phyloP scores from a whole-genome alignment of 2,113 vertebrate species.

The Cinclus cinclus region DNA sequence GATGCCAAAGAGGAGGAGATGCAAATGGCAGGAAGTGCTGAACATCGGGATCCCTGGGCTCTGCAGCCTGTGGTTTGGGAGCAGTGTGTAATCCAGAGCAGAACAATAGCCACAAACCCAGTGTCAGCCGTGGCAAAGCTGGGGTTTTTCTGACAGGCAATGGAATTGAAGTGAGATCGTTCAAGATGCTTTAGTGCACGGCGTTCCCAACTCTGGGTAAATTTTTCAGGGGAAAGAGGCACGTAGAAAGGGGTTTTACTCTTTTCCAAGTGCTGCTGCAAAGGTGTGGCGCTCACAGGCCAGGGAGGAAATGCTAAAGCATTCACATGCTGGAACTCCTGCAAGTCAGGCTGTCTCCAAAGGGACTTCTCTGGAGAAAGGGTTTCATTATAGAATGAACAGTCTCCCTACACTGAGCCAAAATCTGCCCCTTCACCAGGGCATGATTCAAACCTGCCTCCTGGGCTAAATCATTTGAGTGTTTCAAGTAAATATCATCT shows the following conservation, averaged over 20 bases:
- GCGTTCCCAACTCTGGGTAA: not conserved
- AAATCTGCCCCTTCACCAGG: not conserved
- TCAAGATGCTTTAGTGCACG: fast-evolving
- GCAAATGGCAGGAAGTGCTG: not conserved
- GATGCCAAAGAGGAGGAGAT: not conserved
- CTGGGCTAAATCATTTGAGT: not conserved
- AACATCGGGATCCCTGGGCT: not conserved
- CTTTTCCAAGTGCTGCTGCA: not conserved
- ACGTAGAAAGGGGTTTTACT: not conserved
- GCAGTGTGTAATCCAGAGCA: not conserved
- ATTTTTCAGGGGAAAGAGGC: not conserved
- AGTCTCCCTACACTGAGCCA: not conserved
- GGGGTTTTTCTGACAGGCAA: not conserved
- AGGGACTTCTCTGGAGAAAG: not conserved
- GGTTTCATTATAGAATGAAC: not conserved
- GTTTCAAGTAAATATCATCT: not conserved
- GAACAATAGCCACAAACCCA: not conserved
- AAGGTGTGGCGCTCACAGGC: not conserved
- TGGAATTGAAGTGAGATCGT: not conserved
- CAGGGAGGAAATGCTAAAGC: not conserved
- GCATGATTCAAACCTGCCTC: not conserved
- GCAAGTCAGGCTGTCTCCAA: not conserved
- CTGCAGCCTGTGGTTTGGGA: not conserved
- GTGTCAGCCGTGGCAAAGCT: not conserved
- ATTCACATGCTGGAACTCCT: not conserved